Percentiles rank a stretch among this genome's conserved stretches.
Conservation (phyloP, 1,140 invertebrate genomes). For the Amphibalanus amphitrite region DNA sequence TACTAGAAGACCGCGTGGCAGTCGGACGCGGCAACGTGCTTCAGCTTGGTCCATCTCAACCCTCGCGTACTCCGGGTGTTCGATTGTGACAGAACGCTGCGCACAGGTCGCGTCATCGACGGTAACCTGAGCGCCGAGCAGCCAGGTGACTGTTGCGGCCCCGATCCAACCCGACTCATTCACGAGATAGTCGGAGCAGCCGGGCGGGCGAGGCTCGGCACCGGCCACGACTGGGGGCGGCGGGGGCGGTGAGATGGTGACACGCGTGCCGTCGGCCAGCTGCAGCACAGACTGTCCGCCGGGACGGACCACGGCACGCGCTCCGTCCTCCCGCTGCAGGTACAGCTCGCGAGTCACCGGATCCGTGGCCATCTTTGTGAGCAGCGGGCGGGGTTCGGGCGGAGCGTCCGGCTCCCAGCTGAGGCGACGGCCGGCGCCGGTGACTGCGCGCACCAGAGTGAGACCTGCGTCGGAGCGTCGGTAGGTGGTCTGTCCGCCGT, state of each 20-base stretch:
- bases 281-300: background rate
- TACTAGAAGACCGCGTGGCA: background rate
- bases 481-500: background rate
- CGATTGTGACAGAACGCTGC: background rate
- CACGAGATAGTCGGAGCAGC: background rate
- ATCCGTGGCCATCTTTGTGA: background rate
- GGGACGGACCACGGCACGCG: background rate
- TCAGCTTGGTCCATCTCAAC: background rate
- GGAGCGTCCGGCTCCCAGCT: background rate
- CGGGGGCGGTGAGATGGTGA: background rate
- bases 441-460: background rate
- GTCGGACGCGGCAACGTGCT: background rate
- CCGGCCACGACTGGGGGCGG: background rate
- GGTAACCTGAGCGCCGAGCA: background rate
- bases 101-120: background rate
- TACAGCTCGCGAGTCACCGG: slow-evolving; percentile 1
- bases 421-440: background rate
- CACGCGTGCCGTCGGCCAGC: background rate
- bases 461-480: background rate
- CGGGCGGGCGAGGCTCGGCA: background rate
- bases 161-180: background rate
- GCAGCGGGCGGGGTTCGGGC: background rate
- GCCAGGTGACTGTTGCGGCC: background rate
- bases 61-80: background rate
- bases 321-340: background rate